Base-by-base conservation (phyloP, 1,140 invertebrate species). In the Coptotermes formosanus region DNA sequence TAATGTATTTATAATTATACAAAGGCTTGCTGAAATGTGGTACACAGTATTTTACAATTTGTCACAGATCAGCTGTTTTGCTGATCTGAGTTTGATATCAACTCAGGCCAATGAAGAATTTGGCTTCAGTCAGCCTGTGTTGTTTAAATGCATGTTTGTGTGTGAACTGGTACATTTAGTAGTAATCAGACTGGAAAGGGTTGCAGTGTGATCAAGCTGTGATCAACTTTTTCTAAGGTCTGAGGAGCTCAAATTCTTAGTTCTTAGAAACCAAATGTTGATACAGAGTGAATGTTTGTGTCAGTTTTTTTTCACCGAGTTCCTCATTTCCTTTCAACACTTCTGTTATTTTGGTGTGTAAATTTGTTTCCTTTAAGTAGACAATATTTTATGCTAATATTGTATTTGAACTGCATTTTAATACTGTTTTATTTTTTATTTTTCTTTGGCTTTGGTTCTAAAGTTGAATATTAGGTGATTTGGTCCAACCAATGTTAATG, bases 401-500 rank as follows among this genome's bases (percentile, higher is more conserved):
- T 19, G 11, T 83, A 83, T 44, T 44, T 44, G 14, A 12, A 21
- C 19, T 3, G 52, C 3, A 69, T 25, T 69, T 7, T 82, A 82
- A 25, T 84, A 14, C 19, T 3, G 19, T 83, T 30, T 87, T 85
- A 64, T 88, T 55, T 30, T 83, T 83, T 12, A 4, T 83, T 44
- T 44, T 21, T 21, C 38, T 83, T 14, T 25, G 25, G 82, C 44
- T 14, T 83, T 84, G 83, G 83, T 84, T 84, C 32, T 84, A 25
- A 69, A n/a, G 64, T 69, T 30, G 23, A n/a, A 69, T n/a, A 69
- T 69, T 69, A 52, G 52, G 43, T 83, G 82, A 38, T n/a, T 43
- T 83, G 52, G 52, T 86, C 59, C 16, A 82, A 23, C 44, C 32
- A 32, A 14, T 45, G 30, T 45, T 32, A 38, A 87, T 85, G 83